A percentile compares a stretch with the other conserved stretches of the same genome.
Conservation (phyloP, 2,113 vertebrate genomes). For the Laticauda colubrina region DNA sequence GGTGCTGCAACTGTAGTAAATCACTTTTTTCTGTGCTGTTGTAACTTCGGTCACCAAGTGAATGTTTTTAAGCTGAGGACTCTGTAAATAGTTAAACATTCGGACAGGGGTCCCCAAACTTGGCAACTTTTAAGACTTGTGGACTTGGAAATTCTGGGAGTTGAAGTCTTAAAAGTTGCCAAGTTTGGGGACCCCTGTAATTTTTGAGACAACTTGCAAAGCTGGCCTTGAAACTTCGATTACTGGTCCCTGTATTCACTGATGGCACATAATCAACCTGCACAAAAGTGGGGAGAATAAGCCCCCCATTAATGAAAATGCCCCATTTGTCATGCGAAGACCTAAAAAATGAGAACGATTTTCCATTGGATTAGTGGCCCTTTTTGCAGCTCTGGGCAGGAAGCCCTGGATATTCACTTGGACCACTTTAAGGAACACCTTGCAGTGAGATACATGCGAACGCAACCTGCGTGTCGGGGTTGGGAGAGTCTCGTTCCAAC, state of each 20-base stretch:
- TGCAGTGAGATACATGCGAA: neutral
- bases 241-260: neutral
- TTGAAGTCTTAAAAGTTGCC: too few relatives aligned
- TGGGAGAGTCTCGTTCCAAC: neutral
- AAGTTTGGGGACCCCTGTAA: too few relatives aligned
- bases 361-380: neutral
- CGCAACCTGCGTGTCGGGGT: neutral
- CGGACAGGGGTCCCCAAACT: too few relatives aligned
- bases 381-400: neutral
- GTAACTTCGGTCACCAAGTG: too few relatives aligned
- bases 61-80: too few relatives aligned
- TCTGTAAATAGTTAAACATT: too few relatives aligned
- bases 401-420: neutral
- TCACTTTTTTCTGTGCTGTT: too few relatives aligned
- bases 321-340: neutral
- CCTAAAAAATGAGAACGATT: neutral
- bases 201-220: too few relatives aligned
- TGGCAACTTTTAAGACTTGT: too few relatives aligned
- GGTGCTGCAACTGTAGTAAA: too few relatives aligned
- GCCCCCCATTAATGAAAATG: neutral
- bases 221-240: neutral
- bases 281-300: neutral
- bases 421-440: neutral
- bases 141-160: too few relatives aligned
- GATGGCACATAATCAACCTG: neutral